Evolutionary conservation across 2,113 vertebrate genomes (phyloP).

Genomic region (Myrmecobius fasciatus): DNA sequence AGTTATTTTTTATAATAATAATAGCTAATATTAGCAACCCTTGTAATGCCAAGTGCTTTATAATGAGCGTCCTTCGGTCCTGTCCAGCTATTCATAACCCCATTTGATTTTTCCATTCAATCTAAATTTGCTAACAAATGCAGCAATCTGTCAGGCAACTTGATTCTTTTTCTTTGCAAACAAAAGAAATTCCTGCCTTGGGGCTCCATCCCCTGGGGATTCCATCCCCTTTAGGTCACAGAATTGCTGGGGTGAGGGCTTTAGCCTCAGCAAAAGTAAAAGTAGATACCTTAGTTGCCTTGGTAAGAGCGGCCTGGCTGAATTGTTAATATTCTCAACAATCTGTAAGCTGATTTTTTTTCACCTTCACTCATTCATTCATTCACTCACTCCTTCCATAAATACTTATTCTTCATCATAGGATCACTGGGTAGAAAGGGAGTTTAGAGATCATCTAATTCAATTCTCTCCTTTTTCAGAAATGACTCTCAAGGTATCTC

Average conservation of each 20-base stretch:
- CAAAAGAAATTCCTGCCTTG: neutral
- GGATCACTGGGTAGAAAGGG: neutral
- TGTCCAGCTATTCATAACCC: neutral
- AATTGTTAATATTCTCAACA: neutral
- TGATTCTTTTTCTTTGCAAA: slow-evolving; percentile 67
- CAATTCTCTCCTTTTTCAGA: neutral
- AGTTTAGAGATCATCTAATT: neutral
- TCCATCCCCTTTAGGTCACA: neutral
- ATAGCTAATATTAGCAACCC: neutral
- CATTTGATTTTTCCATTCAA: slow-evolving; percentile 37
- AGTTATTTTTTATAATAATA: neutral
- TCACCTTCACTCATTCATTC: slow-evolving; percentile 12
- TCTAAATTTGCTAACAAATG: slow-evolving; percentile 33
- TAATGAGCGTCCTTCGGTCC: neutral
- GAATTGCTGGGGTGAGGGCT: neutral
- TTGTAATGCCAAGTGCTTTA: neutral
- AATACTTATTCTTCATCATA: neutral
- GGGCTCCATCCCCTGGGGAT: neutral
- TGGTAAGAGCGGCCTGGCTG: neutral
- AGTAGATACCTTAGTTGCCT: slow-evolving; percentile 4
- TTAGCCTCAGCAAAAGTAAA: slow-evolving; percentile 43
- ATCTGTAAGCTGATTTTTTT: slow-evolving; percentile 14
- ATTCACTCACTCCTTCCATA: neutral
- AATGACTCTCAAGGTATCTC: neutral
- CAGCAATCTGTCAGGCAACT: slow-evolving; percentile 64